These are phyloP conservation scores for Hermatobates lingyangjiaoensis DNA, from an alignment of 1,140 invertebrate genomes.

Conservation along the genomic window DNA sequence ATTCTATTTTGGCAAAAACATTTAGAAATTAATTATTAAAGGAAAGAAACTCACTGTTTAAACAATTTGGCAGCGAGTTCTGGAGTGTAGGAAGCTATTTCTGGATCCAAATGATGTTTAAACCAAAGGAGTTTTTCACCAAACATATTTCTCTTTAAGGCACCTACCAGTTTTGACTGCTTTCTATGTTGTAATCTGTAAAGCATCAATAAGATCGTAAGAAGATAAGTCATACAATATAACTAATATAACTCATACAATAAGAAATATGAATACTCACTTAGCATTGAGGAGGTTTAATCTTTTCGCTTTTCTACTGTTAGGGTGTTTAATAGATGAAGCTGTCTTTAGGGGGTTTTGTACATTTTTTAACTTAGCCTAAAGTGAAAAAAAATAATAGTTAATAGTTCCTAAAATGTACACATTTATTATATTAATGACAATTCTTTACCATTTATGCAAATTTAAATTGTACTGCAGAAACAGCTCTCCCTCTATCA, in stretches of 20 bases:
- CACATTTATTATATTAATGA: too few relatives aligned
- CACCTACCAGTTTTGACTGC: conserved; percentile 14
- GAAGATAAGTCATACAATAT: too few relatives aligned
- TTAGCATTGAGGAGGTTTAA: too few relatives aligned
- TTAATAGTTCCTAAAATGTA: too few relatives aligned
- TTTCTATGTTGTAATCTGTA: too few relatives aligned
- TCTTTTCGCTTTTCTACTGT: conserved; percentile 19
- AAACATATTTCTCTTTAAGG: conserved; percentile 14
- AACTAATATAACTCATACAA: too few relatives aligned
- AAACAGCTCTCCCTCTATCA: too few relatives aligned
- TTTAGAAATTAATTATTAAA: neutral
- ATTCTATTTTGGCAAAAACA: neutral
- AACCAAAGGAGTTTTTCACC: conserved; percentile 20
- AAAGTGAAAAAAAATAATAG: neutral
- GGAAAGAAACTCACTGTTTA: conserved; percentile 12
- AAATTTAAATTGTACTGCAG: too few relatives aligned
- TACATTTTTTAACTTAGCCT: conserved; percentile 5
- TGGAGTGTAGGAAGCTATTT: conserved; percentile 7
- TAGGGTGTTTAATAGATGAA: conserved; percentile 14
- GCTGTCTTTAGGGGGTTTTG: conserved; percentile 4
- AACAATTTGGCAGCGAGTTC: conserved; percentile 10
- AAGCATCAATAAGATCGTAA: too few relatives aligned
- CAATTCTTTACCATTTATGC: too few relatives aligned
- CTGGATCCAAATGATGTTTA: conserved; percentile 14
- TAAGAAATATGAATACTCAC: too few relatives aligned